Base-by-base conservation (phyloP, 2,888 invertebrate genomes). In the Brenthis hecate region DNA sequence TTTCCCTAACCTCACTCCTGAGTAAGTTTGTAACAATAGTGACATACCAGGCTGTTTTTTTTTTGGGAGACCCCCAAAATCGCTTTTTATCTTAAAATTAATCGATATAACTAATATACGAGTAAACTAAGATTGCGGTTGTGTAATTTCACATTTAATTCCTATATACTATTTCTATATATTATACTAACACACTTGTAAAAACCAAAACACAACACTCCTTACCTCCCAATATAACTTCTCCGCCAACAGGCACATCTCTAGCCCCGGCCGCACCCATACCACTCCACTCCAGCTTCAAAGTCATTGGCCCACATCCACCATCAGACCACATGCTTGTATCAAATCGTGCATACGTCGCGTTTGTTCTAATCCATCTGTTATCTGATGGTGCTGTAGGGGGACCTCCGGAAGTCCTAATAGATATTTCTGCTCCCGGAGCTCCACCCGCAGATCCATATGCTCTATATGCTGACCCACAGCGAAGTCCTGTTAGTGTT, bases 251-350 rank as follows among this genome's bases (percentile, higher is more conserved):
- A 11, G 91, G 90, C 43, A 92, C 89, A 72, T 92, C 92, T 50
- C 89, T 87, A 2, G 91, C 87, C 36, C 92, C 92, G 14, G 89
- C 85, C 75, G 83, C 94, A 64, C 82, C 94, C 74, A 82, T 94
- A 78, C 91, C 95, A 5, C 89, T 88, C 92, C 92, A 95, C 82
- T 96, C 96, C 23, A 98, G 94, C 63, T 96, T 96, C 84, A 97
- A 95, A 73, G 96, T 95, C 63, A 95, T 94, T 71, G 98, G 96
- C 0, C 96, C 95, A 86, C 98, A 98, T 13, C 97, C 97, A 1
- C 97, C 96, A 81, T 96, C 96, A 70, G 95, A 95, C 98, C 98
- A 98, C 53, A 95, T 94, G 72, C 94, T 94, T 60, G 98, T 94
- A 81, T 96, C 96, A 67, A 98, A 94, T 75, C 95, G 95, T 13